A percentile compares a stretch with the other conserved stretches of the same genome.
Conservation (phyloP, 2,888 invertebrate genomes). For the Perdita meconis region DNA sequence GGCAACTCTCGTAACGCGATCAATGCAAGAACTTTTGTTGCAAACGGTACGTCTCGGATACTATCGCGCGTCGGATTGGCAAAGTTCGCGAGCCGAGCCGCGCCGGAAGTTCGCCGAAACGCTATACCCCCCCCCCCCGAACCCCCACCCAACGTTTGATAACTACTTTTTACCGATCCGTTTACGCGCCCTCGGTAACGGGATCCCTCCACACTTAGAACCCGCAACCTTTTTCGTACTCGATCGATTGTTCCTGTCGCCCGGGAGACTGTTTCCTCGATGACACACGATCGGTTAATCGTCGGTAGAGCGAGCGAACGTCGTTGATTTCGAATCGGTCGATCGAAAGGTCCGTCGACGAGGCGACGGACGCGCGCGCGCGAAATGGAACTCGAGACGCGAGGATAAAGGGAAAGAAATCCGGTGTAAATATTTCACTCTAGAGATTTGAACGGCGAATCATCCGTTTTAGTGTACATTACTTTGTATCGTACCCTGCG, state of each 20-base stretch:
- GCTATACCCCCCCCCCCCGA: slow-evolving; percentile 24
- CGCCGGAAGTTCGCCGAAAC: slow-evolving; percentile 57
- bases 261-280: neutral
- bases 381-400: neutral
- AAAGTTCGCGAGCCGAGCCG: slow-evolving; percentile 51
- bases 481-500: slow-evolving; percentile 59
- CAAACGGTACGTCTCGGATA: slow-evolving; percentile 33
- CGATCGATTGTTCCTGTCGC: slow-evolving; percentile 5
- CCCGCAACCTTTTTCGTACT: slow-evolving; percentile 23
- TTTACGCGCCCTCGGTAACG: slow-evolving; percentile 29
- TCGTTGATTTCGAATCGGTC: slow-evolving; percentile 31
- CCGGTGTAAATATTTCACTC: slow-evolving; percentile 57
- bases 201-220: neutral
- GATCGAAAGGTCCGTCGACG: slow-evolving; percentile 32
- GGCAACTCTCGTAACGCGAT: slow-evolving; percentile 44
- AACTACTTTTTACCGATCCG: slow-evolving; percentile 53
- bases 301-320: neutral
- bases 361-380: slow-evolving; percentile 22
- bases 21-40: slow-evolving; percentile 59
- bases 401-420: neutral
- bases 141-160: slow-evolving; percentile 31
- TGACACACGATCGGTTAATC: neutral
- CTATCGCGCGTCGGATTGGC: slow-evolving; percentile 43
- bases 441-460: slow-evolving; percentile 58
- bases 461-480: slow-evolving; percentile 56